Conservation (phyloP, 2,797 vertebrate genomes). For the Aulostomus chinensis region DNA sequence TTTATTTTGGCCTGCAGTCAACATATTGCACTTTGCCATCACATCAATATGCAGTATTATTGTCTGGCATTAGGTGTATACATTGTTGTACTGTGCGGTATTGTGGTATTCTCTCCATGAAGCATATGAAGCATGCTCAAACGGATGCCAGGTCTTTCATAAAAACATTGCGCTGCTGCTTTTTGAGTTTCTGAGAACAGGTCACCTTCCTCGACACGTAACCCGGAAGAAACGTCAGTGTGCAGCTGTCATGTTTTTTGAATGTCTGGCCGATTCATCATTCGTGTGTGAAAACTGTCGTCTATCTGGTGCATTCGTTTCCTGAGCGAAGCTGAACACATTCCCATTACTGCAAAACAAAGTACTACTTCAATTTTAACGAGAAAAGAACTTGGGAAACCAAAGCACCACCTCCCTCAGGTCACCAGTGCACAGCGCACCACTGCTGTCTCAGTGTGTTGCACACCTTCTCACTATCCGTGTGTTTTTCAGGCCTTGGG, state of each 20-base stretch:
- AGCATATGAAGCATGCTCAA: constrained; percentile 73
- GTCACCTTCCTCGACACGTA: neutral
- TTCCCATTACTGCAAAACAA: neutral
- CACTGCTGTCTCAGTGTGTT: neutral
- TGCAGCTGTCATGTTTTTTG: constrained; percentile 43
- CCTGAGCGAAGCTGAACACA: constrained; percentile 24
- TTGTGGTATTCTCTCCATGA: constrained; percentile 51
- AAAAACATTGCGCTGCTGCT: constrained; percentile 37
- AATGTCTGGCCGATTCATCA: constrained; percentile 43
- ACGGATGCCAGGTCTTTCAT: constrained; percentile 44
- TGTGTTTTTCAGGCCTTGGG: constrained; percentile 66
- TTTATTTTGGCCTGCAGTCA: constrained; percentile 45
- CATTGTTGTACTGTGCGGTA: constrained; percentile 44
- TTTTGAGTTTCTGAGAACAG: neutral
- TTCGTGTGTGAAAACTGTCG: constrained; percentile 24
- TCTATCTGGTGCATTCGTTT: constrained; percentile 43
- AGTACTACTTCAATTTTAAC: neutral
- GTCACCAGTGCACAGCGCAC: neutral
- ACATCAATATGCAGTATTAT: constrained; percentile 31
- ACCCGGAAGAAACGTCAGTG: neutral
- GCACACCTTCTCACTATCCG: neutral
- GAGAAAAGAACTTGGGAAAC: constrained; percentile 34
- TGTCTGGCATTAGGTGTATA: constrained; percentile 36
- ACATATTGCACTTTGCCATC: constrained; percentile 45
- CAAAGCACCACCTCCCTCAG: constrained; percentile 42